Evolutionary conservation across 2,797 vertebrate species (phyloP).

Genomic region (Lagocephalus sceleratus): DNA sequence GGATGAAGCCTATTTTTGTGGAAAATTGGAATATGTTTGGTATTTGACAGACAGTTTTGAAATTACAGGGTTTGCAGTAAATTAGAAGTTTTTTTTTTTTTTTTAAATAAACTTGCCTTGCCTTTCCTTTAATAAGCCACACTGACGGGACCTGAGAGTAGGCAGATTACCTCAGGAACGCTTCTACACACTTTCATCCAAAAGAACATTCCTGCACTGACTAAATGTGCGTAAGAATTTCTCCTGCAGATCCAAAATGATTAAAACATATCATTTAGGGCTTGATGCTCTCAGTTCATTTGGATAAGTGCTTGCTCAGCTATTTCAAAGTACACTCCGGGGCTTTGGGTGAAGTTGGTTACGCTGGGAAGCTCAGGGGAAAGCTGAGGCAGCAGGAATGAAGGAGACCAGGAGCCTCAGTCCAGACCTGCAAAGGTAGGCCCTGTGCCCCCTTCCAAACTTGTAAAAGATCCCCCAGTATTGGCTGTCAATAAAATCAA

Average conservation of each 20-base stretch:
- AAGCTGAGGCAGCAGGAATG: slow-evolving; percentile 47
- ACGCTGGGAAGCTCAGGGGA: slow-evolving; percentile 34
- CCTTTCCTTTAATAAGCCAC: slow-evolving; percentile 6
- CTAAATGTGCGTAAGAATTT: slow-evolving; percentile 22
- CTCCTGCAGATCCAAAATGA: slow-evolving; percentile 34
- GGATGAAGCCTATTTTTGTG: slow-evolving; percentile 13
- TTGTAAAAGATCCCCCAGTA: no score
- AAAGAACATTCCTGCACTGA: neutral
- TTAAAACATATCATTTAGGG: slow-evolving; percentile 40
- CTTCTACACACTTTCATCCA: no score
- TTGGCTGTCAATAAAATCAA: slow-evolving; percentile 10
- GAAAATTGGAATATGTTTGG: slow-evolving; percentile 9
- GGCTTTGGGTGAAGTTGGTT: slow-evolving; percentile 43
- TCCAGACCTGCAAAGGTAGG: neutral
- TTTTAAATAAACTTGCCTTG: slow-evolving; percentile 8
- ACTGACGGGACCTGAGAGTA: neutral
- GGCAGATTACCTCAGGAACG: neutral
- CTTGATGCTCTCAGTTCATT: slow-evolving; percentile 28
- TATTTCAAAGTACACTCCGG: slow-evolving; percentile 47
- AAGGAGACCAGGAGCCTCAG: slow-evolving; percentile 15
- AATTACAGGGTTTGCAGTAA: slow-evolving; percentile 4
- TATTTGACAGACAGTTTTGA: slow-evolving; percentile 17
- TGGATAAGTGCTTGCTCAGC: slow-evolving; percentile 49
- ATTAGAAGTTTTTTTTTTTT: slow-evolving; percentile 16
- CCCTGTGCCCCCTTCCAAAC: neutral